Base-by-base conservation (phyloP, 2,113 vertebrate species). In the Cyprinodon variegatus region DNA sequence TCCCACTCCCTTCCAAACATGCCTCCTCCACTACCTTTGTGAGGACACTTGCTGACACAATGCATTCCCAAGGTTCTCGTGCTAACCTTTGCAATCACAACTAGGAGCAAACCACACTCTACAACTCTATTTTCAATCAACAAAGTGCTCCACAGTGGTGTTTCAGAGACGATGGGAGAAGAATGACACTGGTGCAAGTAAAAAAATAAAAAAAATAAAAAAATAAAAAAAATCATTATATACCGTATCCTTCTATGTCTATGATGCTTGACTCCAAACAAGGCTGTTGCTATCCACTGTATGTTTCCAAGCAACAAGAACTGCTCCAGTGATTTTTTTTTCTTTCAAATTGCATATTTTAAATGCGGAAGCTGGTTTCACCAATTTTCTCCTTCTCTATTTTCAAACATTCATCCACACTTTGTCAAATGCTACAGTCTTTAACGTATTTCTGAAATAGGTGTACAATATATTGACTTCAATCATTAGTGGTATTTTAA, bases 251-350 rank as follows among this genome's bases (percentile, higher is more conserved):
- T 10, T 63, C 48, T 76, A 64, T 64, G 82, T 66, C 20, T 70
- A 81, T 66, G 65, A 84, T 79, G 75, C 65, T 71, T 46, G 72
- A 77, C 72, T 41, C 78, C 82, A 76, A 69, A 87, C 64, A 70
- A 76, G 17, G 78, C 75, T 75, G 77, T 87, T 84, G 77, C 78
- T 80, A 88, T 75, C 61, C 65, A 77, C 68, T 72, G 66, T 57
- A 57, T 69, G 46, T 81, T 86, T 73, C 72, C 53, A 39, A 61
- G 70, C 65, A 81, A 76, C 74, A 84, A 79, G 17, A 62, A 64
- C 20, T 3, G 3, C 65, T 53, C 41, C 37, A 14, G 61, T 75
- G 69, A 36, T 40, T 74, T 53, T 50, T 29, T 76, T 75, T 69
- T 59, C 64, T 63, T 37, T 72, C 17, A 45, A 45, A 65, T 14